Conservation (phyloP, 2,888 invertebrate species). For the Coremacera marginata region DNA sequence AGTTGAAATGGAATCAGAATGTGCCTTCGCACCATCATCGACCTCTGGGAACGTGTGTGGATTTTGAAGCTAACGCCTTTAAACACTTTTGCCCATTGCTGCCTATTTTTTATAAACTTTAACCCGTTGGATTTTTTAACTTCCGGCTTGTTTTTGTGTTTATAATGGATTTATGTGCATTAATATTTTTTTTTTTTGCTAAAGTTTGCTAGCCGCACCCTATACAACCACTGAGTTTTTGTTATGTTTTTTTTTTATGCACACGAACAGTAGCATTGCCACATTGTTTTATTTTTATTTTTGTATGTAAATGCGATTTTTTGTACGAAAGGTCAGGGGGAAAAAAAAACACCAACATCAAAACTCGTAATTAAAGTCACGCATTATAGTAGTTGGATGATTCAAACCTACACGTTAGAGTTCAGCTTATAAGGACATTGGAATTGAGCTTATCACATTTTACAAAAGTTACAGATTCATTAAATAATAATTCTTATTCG, state of each 20-base stretch:
- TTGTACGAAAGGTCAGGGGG: no score
- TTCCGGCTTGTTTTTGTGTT: conserved; percentile 3
- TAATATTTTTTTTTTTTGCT: background rate
- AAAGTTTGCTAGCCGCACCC: background rate
- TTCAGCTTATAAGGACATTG: no score
- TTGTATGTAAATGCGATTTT: background rate
- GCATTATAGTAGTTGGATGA: no score
- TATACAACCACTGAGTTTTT: background rate
- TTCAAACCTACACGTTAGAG: no score
- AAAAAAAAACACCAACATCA: no score
- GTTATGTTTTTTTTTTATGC: background rate
- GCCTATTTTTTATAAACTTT: background rate
- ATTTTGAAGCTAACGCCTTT: background rate
- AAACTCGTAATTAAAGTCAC: no score
- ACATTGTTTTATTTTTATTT: background rate
- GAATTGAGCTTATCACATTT: no score
- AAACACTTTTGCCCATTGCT: background rate
- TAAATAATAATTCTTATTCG: no score
- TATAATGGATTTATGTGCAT: conserved; percentile 3
- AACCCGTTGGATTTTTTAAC: background rate
- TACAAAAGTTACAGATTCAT: no score
- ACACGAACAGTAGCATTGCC: background rate
- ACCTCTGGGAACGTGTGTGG: background rate
- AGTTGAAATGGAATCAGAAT: background rate
- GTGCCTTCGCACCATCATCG: background rate